Percentiles rank a stretch among this genome's conserved stretches.
Conservation (phyloP, 1,140 invertebrate genomes). For the Drosophila athabasca region DNA sequence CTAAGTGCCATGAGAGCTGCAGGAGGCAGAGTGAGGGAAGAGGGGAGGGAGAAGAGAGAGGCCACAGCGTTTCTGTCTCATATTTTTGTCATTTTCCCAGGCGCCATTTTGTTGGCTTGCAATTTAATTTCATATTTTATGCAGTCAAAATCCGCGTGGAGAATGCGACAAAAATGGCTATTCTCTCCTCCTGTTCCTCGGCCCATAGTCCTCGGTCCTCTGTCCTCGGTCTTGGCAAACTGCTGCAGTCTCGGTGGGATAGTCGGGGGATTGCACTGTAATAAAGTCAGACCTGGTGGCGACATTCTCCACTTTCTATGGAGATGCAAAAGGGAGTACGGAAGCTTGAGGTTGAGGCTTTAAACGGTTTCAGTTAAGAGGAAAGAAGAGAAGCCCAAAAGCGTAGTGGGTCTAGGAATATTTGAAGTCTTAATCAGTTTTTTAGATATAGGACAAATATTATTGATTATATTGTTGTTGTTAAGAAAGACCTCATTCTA, state of each 20-base stretch:
- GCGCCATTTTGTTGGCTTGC: conserved; percentile 57
- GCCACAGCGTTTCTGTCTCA: conserved; percentile 36
- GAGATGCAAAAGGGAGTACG: conserved; percentile 1
- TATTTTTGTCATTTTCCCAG: conserved; percentile 60
- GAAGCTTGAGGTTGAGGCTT: neutral
- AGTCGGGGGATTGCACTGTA: conserved; percentile 10
- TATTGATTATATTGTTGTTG: too few relatives aligned
- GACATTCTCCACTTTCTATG: conserved; percentile 2
- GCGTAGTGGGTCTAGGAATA: too few relatives aligned
- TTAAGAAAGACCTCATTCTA: too few relatives aligned
- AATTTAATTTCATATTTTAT: conserved; percentile 65
- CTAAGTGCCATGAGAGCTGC: conserved; percentile 37
- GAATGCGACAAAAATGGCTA: conserved; percentile 51
- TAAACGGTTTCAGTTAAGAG: neutral
- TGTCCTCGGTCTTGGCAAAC: conserved; percentile 14
- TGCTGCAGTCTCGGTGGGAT: conserved; percentile 35
- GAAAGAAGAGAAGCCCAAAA: too few relatives aligned
- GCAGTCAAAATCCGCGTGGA: conserved; percentile 51
- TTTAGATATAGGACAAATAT: too few relatives aligned
- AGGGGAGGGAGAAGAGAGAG: neutral
- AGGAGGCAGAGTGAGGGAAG: too few relatives aligned
- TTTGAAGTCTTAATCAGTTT: too few relatives aligned
- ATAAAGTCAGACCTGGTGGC: conserved; percentile 43
- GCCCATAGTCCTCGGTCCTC: neutral
- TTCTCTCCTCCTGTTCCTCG: conserved; percentile 26